These are phyloP conservation scores for Theonella swinhoei DNA, from an alignment of 37 sponge, comb jelly and placozoan genomes.

Conservation along the genomic window DNA sequence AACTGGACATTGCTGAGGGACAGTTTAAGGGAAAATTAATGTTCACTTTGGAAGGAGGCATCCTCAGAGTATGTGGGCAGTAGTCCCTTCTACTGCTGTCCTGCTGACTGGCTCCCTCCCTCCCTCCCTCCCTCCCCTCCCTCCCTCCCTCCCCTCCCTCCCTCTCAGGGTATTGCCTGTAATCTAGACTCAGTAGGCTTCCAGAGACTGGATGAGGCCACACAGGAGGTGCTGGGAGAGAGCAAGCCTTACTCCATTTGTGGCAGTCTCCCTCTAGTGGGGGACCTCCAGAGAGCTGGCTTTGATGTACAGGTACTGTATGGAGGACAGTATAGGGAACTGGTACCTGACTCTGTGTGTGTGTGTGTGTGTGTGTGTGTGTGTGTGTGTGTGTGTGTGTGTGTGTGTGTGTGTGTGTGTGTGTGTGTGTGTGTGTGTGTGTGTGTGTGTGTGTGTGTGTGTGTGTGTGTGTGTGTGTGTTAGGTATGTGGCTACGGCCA, in stretches of 20 bases:
- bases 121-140: not conserved
- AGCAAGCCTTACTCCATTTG: constrained; percentile 72
- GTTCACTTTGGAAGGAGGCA: constrained; percentile 3
- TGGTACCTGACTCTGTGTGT: too few species aligned
- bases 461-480: constrained; percentile 44
- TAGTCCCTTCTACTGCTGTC: too few species aligned
- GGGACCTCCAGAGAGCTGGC: constrained; percentile 72
- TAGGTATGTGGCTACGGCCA: constrained; percentile 68
- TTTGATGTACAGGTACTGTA: constrained; percentile 77
- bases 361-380: constrained; percentile 37
- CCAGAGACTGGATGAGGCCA: constrained; percentile 49
- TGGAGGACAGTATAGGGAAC: too few species aligned
- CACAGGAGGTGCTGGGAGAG: constrained; percentile 64
- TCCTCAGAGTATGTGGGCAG: not conserved
- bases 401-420: constrained; percentile 49
- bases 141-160: not conserved
- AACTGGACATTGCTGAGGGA: constrained; percentile 20
- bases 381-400: constrained; percentile 33
- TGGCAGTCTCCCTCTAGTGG: constrained; percentile 80
- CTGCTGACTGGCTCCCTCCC: too few species aligned
- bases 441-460: constrained; percentile 50
- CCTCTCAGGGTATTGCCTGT: constrained; percentile 71
- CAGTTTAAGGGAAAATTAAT: constrained; percentile 7
- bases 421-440: constrained; percentile 50
- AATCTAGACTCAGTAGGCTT: constrained; percentile 67